Evolutionary conservation across 1,140 invertebrate genomes (phyloP).

Genomic region (Pararge aegeria): DNA sequence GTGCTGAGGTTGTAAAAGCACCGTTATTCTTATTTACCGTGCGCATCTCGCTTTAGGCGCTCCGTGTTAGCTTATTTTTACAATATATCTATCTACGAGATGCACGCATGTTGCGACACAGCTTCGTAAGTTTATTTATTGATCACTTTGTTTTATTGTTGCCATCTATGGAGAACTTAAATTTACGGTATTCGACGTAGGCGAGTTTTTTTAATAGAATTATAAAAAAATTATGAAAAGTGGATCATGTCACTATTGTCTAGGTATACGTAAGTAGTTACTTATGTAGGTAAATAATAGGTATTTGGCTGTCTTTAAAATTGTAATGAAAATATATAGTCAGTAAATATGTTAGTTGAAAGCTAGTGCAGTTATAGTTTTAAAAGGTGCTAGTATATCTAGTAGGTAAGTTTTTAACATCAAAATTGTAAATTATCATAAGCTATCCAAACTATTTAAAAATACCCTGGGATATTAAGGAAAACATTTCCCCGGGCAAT

Average conservation of each 20-base stretch:
- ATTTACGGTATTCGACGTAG: neutral
- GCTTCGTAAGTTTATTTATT: conserved; percentile 24
- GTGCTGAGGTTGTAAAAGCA: conserved; percentile 68
- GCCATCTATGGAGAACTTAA: neutral
- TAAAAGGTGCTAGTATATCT: no score
- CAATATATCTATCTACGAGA: conserved; percentile 10
- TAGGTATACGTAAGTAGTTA: no score
- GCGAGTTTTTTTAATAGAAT: neutral
- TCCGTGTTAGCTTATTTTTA: conserved; percentile 54
- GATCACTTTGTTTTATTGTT: conserved; percentile 10
- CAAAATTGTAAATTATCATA: no score
- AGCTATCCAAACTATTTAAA: neutral
- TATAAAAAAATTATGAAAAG: no score
- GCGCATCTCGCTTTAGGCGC: conserved; percentile 70
- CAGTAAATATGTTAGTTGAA: no score
- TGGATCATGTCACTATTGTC: no score
- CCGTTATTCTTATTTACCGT: conserved; percentile 77
- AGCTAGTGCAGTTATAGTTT: no score
- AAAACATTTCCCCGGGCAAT: no score
- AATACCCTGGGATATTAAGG: neutral
- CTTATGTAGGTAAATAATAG: no score
- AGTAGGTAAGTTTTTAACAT: no score
- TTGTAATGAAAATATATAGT: no score
- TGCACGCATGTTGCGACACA: conserved; percentile 22
- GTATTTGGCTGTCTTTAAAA: no score